Base-by-base conservation (phyloP, 2,113 vertebrate species). In the Dipodomys stephensi region DNA sequence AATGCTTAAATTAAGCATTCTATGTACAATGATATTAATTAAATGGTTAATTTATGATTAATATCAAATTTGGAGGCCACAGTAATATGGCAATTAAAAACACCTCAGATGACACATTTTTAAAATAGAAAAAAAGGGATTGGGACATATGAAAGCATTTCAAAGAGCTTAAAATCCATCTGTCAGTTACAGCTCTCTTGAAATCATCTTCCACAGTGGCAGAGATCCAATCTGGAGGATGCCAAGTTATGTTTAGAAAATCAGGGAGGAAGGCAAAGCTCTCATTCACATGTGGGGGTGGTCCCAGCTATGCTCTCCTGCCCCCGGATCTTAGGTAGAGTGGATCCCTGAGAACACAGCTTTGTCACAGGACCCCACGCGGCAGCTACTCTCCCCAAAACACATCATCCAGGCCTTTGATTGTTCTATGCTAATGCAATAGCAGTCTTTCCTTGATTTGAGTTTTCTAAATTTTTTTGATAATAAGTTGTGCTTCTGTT, bases 1-100 rank as follows among this genome's bases (percentile, higher is more conserved):
- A 83, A 79, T 32, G 4, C 94, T 95, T 74, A 92, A 83, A 62
- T 90, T 46, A 67, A 93, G 87, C 20, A 71, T 76, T 95, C 79
- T 90, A 5, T 91, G 3, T 78, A 28, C 1, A 6, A 1, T 60
- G 44, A 88, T 25, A 65, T 67, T 32, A 62, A 67, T 25, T 20
- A 78, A 49, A 74, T 81, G 53, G 30, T 46, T 89, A 49, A 23
- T 83, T 88, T 64, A 72, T 88, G 23, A 64, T 80, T 86, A 62
- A n/a, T 79, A 44, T 65, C 11, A 39, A 27, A 53, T 84, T 90
- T 12, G 30, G 60, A 85, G 49, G 32, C 20, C 39, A 65, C 3
- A 69, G 18, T 77, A 72, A 71, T 57, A 1, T 62, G 84, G n/a
- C n/a, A 88, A 53, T 81, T 69, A 82, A 87, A 49, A 91, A 0